Evolutionary conservation across 2,888 invertebrate species (phyloP), one percentile per base, ranked within the genome.

Genomic region (Leptarthrus brevirostris): DNA sequence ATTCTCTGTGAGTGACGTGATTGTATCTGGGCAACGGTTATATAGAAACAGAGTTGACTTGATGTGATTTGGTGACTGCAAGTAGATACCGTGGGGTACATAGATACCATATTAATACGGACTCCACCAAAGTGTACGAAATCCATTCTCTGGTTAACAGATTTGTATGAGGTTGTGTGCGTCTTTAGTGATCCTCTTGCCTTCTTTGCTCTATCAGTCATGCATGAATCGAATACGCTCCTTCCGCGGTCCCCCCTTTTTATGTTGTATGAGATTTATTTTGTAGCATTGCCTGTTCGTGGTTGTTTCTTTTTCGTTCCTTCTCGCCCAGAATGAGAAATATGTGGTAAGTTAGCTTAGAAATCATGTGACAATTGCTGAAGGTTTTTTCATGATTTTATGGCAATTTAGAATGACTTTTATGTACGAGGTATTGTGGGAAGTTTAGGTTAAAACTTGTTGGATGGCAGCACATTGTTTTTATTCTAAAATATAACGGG

Each of bases 151-250:
- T 71, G 54, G 12, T 52, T 30, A 70, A 26, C 53, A 49, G 34
- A 52, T 53, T 69, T 49, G 16, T 52, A 53, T 30, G 30, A 30
- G 30, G 3, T 3, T 30, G 30, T 30, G 30, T 30, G 30, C 8
- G 30, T 30, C 8, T 30, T 8, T 30, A 8, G 30, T 40, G 40
- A 40, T 40, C 40, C 40, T 40, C 40, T 40, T 12, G 8, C 8
- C 40, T 8, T 40, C 71, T 71, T 30, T 54, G 54, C 56, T 71
- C 54, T 56, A 56, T 54, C 71, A 71, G 71, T 71, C 71, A 71
- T 34, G 71, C 71, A 53, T 71, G 22, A 71, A 54, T 10, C 30
- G 71, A 71, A 56, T 20, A 24, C 18, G 44, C 56, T 53, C 54
- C 71, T 71, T 71, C 53, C 44, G 24, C 10, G 18, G 22, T 12